Conservation (phyloP, 2,113 vertebrate genomes). For the Picathartes gymnocephalus region DNA sequence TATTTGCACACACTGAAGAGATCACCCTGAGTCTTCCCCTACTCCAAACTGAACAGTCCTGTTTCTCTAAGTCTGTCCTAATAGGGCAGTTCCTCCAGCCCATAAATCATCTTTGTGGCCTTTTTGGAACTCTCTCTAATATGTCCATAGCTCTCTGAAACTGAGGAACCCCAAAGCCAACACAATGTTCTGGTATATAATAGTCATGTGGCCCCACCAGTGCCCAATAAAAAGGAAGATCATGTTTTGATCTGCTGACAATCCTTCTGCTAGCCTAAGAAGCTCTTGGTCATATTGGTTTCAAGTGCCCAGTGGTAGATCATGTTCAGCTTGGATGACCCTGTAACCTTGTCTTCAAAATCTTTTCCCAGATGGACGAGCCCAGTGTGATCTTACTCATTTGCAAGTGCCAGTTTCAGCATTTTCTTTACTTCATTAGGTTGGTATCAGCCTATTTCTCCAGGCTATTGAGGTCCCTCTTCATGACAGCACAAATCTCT, state of each 20-base stretch:
- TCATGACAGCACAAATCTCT: neutral
- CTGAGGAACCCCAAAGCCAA: neutral
- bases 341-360: neutral
- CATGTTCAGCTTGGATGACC: neutral
- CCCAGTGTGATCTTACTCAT: neutral
- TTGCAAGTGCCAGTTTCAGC: neutral
- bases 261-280: neutral
- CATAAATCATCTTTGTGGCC: neutral
- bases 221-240: neutral
- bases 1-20: neutral
- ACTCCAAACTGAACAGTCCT: neutral
- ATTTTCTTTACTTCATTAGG: neutral
- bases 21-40: neutral
- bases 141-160: neutral
- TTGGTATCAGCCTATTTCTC: neutral
- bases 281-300: neutral
- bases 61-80: neutral
- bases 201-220: too few species aligned
- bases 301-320: neutral
- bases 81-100: neutral
- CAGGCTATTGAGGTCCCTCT: neutral
- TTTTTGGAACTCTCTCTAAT: neutral
- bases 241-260: neutral
- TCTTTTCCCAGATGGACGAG: neutral
- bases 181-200: neutral